Evolutionary conservation across 1,140 invertebrate genomes (phyloP).

Genomic region (Penaeus chinensis): DNA sequence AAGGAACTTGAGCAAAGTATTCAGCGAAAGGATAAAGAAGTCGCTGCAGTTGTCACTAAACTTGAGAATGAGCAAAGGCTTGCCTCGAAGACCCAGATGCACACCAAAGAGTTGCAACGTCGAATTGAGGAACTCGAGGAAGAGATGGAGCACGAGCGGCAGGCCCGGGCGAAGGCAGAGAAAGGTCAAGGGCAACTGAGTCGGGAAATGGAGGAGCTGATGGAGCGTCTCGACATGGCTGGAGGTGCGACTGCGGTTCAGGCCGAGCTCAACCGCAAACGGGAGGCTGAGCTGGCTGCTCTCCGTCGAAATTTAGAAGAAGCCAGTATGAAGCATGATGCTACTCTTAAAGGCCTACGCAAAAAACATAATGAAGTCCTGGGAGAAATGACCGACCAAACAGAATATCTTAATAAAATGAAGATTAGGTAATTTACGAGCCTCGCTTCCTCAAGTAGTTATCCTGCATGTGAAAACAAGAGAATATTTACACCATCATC

Average conservation of each 20-base stretch:
- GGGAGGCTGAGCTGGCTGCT: too few relatives aligned
- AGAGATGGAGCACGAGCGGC: conserved; percentile 73
- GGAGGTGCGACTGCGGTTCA: too few relatives aligned
- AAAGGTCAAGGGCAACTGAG: conserved; percentile 70
- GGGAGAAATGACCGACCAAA: too few relatives aligned
- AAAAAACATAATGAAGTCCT: too few relatives aligned
- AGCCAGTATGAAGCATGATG: neutral
- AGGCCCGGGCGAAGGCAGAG: conserved; percentile 64
- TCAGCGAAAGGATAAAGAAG: conserved; percentile 71
- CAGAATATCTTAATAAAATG: too few relatives aligned
- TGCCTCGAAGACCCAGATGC: conserved; percentile 74
- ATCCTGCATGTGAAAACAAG: too few relatives aligned
- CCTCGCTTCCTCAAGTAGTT: too few relatives aligned
- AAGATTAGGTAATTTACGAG: too few relatives aligned
- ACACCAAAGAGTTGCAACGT: conserved; percentile 74
- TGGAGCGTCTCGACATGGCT: neutral
- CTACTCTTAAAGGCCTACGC: neutral
- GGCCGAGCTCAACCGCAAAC: too few relatives aligned
- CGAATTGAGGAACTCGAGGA: conserved; percentile 73
- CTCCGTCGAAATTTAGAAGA: conserved; percentile 14
- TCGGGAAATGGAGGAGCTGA: conserved; percentile 51
- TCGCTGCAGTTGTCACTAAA: conserved; percentile 69
- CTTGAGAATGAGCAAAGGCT: conserved; percentile 75
- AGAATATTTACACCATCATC: too few relatives aligned
- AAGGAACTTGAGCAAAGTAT: conserved; percentile 72